Evolutionary conservation across 1,140 invertebrate species (phyloP).

Genomic region (Drosophila takahashii): DNA sequence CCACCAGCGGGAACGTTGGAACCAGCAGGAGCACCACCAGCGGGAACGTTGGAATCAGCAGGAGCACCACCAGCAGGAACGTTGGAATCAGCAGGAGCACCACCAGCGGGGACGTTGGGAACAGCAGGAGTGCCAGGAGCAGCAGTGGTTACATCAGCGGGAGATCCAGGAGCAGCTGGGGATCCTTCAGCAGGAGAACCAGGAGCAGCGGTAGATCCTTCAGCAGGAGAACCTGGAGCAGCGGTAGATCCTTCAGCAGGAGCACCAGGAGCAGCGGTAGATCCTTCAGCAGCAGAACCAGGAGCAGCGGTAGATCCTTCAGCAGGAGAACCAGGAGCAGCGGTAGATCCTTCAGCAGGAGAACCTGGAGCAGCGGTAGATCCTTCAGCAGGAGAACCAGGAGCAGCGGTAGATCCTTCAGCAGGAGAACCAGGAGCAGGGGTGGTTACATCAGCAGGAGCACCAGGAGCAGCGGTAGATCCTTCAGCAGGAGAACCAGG

Average conservation of each 20-base stretch:
- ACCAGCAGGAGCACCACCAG: not conserved
- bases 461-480: conserved; percentile 8
- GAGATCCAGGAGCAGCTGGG: not conserved
- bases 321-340: conserved; percentile 15
- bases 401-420: not conserved
- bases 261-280: conserved; percentile 11
- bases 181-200: not conserved
- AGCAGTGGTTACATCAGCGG: not conserved
- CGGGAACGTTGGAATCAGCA: not conserved
- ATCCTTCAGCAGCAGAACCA: not conserved
- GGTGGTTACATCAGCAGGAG: conserved; percentile 7
- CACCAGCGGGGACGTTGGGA: not conserved
- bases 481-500: conserved; percentile 12
- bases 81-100: not conserved
- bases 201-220: not conserved
- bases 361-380: conserved; percentile 18
- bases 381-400: conserved; percentile 12
- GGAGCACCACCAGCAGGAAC: not conserved
- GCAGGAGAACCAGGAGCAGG: conserved; percentile 28
- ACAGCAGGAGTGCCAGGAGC: not conserved
- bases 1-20: not conserved
- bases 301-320: not conserved
- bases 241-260: not conserved
- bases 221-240: not conserved
- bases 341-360: conserved; percentile 10